Evolutionary conservation across 2,797 vertebrate species (phyloP).

Genomic region (Tiaroga cobitis): DNA sequence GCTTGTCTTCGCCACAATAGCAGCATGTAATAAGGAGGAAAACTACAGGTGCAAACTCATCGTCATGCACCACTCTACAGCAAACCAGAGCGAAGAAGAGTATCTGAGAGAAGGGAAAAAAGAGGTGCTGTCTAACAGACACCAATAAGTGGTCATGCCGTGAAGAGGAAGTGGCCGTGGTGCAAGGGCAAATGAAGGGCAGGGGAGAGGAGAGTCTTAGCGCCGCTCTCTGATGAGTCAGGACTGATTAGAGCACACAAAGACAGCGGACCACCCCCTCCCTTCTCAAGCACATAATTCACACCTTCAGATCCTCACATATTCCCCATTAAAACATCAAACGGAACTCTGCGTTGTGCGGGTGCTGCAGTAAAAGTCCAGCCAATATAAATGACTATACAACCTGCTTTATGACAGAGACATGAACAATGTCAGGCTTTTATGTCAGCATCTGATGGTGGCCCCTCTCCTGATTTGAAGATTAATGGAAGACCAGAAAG

Average conservation of each 20-base stretch:
- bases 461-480: slow-evolving; percentile 22
- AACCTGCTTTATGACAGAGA: slow-evolving; percentile 54
- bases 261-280: slow-evolving; percentile 68
- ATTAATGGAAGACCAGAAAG: not conserved
- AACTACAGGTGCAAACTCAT: slow-evolving; percentile 78
- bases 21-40: slow-evolving; percentile 75
- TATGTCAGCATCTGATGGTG: slow-evolving; percentile 37
- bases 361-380: slow-evolving; percentile 37
- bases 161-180: slow-evolving; percentile 59
- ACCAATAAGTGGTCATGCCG: slow-evolving; percentile 59
- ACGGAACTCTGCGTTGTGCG: slow-evolving; percentile 59
- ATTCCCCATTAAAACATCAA: slow-evolving; percentile 70
- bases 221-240: slow-evolving; percentile 55
- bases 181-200: slow-evolving; percentile 77
- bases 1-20: slow-evolving; percentile 68
- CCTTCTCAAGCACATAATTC: slow-evolving; percentile 63
- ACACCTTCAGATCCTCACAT: slow-evolving; percentile 58
- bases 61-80: slow-evolving; percentile 71
- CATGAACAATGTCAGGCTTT: slow-evolving; percentile 55
- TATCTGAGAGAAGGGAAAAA: slow-evolving; percentile 56
- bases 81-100: slow-evolving; percentile 32
- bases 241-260: slow-evolving; percentile 62
- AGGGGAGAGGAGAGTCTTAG: slow-evolving; percentile 54
- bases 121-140: slow-evolving; percentile 71
- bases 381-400: slow-evolving; percentile 35